phyloP scores from a whole-genome alignment of 2,113 vertebrate genomes.

The Pollachius pollachius region DNA sequence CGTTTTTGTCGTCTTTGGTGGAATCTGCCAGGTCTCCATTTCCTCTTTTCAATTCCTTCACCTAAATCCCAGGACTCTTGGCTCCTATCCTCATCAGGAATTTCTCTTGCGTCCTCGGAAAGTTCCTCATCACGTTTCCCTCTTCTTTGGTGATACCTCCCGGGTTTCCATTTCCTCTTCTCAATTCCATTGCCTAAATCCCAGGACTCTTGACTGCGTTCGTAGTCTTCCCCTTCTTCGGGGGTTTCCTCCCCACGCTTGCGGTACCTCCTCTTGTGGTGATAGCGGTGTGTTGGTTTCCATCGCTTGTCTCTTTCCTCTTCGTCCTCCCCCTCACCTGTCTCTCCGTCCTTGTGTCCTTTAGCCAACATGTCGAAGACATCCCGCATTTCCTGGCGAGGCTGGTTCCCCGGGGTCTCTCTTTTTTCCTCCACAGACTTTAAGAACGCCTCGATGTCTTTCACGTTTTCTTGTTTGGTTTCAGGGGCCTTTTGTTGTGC shows the following conservation, averaged over 20 bases:
- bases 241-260: conserved; percentile 22
- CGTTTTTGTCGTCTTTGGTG: too few relatives aligned
- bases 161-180: conserved; percentile 41
- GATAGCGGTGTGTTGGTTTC: neutral
- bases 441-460: conserved; percentile 64
- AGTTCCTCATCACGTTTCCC: too few relatives aligned
- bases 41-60: too few relatives aligned
- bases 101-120: too few relatives aligned
- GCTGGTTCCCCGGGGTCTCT: conserved; percentile 51
- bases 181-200: conserved; percentile 37
- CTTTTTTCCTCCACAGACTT: conserved; percentile 63
- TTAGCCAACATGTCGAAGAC: conserved; percentile 46
- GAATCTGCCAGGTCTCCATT: too few relatives aligned
- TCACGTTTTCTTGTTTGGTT: conserved; percentile 17
- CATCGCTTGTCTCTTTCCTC: neutral
- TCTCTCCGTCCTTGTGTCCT: conserved; percentile 9
- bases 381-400: conserved; percentile 67
- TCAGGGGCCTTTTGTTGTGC: conserved; percentile 40
- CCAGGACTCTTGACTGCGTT: conserved; percentile 57
- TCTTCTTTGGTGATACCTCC: conserved; percentile 40
- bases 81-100: too few relatives aligned
- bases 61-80: too few relatives aligned
- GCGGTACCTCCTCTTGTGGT: conserved; percentile 22
- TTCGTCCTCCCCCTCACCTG: neutral
- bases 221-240: conserved; percentile 28